Conservation (phyloP, 2,797 vertebrate species). For the Rhincodon typus region DNA sequence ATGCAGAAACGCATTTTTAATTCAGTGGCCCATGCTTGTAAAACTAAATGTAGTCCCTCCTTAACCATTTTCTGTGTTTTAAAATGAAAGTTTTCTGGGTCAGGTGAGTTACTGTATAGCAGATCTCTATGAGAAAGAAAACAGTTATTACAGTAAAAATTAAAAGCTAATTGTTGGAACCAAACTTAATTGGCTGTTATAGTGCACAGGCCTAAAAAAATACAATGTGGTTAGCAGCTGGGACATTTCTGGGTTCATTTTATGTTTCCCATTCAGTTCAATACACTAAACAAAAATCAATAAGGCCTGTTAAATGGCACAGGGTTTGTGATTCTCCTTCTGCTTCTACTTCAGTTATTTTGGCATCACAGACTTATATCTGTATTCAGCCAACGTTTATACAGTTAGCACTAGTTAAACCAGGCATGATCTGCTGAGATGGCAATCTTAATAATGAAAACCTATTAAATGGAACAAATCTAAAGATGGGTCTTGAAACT, state of each 20-base stretch:
- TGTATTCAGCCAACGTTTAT: too few species aligned
- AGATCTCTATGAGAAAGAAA: background rate
- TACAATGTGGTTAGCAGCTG: background rate
- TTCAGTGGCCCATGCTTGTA: background rate
- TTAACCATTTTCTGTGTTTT: background rate
- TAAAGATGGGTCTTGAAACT: too few species aligned
- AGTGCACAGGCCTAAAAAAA: background rate
- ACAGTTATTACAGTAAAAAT: background rate
- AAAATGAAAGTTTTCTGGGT: background rate
- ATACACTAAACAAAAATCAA: background rate
- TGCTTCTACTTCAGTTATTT: too few species aligned
- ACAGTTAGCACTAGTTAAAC: too few species aligned
- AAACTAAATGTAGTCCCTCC: background rate
- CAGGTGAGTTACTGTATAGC: background rate
- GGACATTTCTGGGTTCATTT: background rate
- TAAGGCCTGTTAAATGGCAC: too few species aligned
- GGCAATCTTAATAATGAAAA: too few species aligned
- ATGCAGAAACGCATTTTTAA: constrained; percentile 6
- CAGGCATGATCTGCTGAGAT: too few species aligned
- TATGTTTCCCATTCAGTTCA: background rate
- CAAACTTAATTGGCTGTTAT: background rate
- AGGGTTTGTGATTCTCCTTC: too few species aligned
- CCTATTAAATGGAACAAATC: too few species aligned
- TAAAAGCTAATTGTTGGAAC: background rate
- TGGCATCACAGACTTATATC: too few species aligned